phyloP scores from a whole-genome alignment of 1,140 invertebrate genomes.

The Galleria mellonella region DNA sequence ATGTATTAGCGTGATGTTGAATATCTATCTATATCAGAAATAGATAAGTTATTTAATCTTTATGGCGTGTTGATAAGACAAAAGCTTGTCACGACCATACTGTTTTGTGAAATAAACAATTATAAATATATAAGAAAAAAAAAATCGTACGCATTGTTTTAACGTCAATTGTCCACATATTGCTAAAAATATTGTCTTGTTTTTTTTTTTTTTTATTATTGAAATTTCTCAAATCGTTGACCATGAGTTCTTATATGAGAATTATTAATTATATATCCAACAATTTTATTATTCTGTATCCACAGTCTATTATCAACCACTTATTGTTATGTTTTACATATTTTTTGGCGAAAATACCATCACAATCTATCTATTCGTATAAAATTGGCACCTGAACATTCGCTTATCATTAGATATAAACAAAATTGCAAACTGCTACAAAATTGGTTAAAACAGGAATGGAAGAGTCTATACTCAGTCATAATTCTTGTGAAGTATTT shows the following conservation, averaged over 20 bases:
- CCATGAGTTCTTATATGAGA: too few relatives aligned
- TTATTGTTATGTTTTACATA: too few relatives aligned
- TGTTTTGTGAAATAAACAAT: conserved; percentile 35
- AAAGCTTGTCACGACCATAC: conserved; percentile 24
- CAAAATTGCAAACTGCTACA: conserved; percentile 29
- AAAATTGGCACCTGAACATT: conserved; percentile 28
- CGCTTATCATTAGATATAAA: conserved; percentile 13
- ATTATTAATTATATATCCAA: too few relatives aligned
- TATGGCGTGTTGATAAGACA: conserved; percentile 37
- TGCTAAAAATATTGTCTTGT: too few relatives aligned
- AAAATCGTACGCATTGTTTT: too few relatives aligned
- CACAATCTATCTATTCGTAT: conserved; percentile 5
- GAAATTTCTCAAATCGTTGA: too few relatives aligned
- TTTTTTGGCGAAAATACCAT: not conserved
- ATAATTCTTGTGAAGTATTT: conserved; percentile 80
- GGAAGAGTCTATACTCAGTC: conserved; percentile 44
- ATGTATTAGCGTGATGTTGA: conserved; percentile 20
- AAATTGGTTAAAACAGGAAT: conserved; percentile 25
- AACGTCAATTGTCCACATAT: too few relatives aligned
- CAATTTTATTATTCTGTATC: too few relatives aligned
- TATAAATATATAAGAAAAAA: conserved; percentile 18
- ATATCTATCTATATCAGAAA: conserved; percentile 40
- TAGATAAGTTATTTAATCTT: conserved; percentile 56
- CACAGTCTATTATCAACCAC: too few relatives aligned
- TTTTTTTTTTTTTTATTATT: too few relatives aligned